Conservation (phyloP, 1,140 invertebrate species). For the Dendroctonus ponderosae region DNA sequence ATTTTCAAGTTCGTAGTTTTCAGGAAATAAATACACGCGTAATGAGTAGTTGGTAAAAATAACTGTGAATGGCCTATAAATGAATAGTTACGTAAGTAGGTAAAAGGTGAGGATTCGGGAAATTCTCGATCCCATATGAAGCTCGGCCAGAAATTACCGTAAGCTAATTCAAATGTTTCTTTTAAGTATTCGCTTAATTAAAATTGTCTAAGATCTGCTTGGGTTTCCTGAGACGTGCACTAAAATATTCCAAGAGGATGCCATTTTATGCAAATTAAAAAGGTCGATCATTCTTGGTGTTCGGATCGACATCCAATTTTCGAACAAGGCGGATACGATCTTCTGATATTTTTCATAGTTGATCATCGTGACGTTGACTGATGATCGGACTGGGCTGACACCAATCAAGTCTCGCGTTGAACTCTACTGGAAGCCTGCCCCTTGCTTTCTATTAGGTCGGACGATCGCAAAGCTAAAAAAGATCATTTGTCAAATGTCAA, state of each 20-base stretch:
- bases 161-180: too few species aligned
- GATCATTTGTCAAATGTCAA: slow-evolving; percentile 33
- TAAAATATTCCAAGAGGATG: too few species aligned
- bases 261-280: too few species aligned
- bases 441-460: slow-evolving; percentile 14
- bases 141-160: too few species aligned
- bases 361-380: slow-evolving; percentile 17
- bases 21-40: not conserved
- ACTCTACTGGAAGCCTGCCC: slow-evolving; percentile 25
- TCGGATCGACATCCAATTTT: slow-evolving; percentile 8
- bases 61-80: not conserved
- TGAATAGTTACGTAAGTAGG: not conserved
- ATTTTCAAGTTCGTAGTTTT: not conserved
- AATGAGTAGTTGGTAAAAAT: slow-evolving; percentile 2
- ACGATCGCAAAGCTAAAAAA: slow-evolving; percentile 30
- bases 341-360: slow-evolving; percentile 17
- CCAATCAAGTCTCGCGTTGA: slow-evolving; percentile 22
- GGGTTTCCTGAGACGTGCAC: too few species aligned
- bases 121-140: too few species aligned
- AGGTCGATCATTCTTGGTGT: too few species aligned
- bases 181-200: too few species aligned
- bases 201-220: too few species aligned
- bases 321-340: slow-evolving; percentile 7
- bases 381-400: slow-evolving; percentile 25
- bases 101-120: too few species aligned